A percentile compares a stretch with the other conserved stretches of the same genome.
Evolutionary conservation across 2,797 vertebrate species (phyloP).

Genomic region (Diceros bicornis): DNA sequence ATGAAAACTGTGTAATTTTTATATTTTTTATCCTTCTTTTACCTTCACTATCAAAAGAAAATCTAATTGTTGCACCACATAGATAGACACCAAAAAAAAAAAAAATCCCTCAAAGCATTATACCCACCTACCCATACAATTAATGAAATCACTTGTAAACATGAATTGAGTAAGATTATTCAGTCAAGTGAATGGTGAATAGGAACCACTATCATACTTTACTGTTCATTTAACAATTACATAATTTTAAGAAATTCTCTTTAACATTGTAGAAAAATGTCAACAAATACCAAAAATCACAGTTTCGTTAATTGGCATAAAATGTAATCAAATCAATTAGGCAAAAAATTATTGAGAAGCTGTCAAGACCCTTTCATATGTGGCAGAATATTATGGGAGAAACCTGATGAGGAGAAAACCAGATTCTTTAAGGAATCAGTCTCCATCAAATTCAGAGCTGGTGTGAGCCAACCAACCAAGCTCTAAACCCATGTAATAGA

Average conservation of each 20-base stretch:
- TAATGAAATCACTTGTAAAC: background rate
- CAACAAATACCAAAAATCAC: background rate
- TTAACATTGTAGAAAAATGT: background rate
- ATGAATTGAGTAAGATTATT: background rate
- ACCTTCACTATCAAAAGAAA: background rate
- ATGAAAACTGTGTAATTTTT: background rate
- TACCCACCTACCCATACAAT: background rate
- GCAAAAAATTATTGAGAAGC: background rate
- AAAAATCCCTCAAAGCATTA: background rate
- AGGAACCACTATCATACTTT: background rate
- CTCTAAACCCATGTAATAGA: background rate
- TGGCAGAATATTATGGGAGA: background rate
- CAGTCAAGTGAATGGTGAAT: background rate
- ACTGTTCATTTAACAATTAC: background rate
- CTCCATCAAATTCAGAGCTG: background rate
- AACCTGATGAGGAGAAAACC: background rate
- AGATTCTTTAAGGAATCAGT: slow-evolving; percentile 19
- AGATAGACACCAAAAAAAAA: background rate
- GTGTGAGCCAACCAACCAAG: background rate
- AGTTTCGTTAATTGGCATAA: slow-evolving; percentile 1
- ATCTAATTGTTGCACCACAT: background rate
- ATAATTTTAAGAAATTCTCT: background rate
- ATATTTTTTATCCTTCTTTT: background rate
- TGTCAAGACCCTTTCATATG: background rate
- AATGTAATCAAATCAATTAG: background rate